Percentiles rank a stretch among this genome's conserved stretches.
These are phyloP conservation scores for Heliconius sara DNA, from an alignment of 2,888 invertebrate species.

Conservation along the genomic window DNA sequence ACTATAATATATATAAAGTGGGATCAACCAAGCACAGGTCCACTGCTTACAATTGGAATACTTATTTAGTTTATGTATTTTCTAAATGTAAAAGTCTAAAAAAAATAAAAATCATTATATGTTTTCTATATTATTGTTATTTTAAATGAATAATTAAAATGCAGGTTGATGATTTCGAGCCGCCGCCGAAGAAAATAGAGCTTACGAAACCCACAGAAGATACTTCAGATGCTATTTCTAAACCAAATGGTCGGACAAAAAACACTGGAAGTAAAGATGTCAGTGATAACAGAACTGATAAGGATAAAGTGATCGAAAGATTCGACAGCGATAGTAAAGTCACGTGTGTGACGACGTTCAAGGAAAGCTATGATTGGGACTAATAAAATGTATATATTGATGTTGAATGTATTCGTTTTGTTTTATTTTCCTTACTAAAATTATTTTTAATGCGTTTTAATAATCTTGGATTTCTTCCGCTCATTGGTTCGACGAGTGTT, in stretches of 20 bases:
- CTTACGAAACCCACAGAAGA: slow-evolving; percentile 48
- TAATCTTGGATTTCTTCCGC: not conserved
- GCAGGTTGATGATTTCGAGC: slow-evolving; percentile 68
- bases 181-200: slow-evolving; percentile 64
- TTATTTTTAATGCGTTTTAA: too few relatives aligned
- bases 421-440: slow-evolving; percentile 37
- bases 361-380: slow-evolving; percentile 78
- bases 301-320: slow-evolving; percentile 53
- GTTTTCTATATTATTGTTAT: too few relatives aligned
- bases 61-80: too few relatives aligned
- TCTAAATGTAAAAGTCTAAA: too few relatives aligned
- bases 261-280: slow-evolving; percentile 36
- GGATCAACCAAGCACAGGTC: too few relatives aligned
- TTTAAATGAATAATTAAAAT: not conserved
- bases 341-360: slow-evolving; percentile 68
- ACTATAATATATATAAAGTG: too few relatives aligned
- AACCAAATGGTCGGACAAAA: slow-evolving; percentile 61
- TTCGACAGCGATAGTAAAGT: slow-evolving; percentile 61
- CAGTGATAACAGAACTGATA: slow-evolving; percentile 41
- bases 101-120: too few relatives aligned
- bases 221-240: slow-evolving; percentile 51
- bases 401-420: slow-evolving; percentile 29
- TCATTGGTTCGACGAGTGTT: not conserved
- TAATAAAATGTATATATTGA: slow-evolving; percentile 52
- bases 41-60: too few relatives aligned